These are phyloP conservation scores for Aspidoscelis tigris DNA, from an alignment of 2,113 vertebrate species.

Conservation along the genomic window DNA sequence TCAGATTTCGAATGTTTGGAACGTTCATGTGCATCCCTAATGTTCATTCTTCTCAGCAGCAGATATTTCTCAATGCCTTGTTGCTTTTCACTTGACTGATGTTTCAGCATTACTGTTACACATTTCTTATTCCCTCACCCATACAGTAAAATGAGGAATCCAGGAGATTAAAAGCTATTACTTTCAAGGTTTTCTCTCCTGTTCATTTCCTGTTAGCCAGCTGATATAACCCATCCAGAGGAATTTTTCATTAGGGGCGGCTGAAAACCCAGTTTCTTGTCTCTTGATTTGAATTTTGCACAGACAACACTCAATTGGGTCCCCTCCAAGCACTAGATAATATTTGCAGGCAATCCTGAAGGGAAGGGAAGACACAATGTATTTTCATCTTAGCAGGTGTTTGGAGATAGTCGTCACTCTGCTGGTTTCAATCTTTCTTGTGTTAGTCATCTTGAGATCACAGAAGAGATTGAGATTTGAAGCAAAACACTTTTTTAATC, in stretches of 20 bases:
- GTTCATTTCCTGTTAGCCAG: slow-evolving; percentile 66
- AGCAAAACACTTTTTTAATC: slow-evolving; percentile 67
- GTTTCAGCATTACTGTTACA: slow-evolving; percentile 15
- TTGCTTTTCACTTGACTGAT: slow-evolving; percentile 25
- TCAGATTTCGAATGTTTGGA: too few relatives aligned
- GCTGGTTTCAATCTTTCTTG: slow-evolving; percentile 58
- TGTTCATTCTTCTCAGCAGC: not conserved
- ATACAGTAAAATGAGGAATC: slow-evolving; percentile 39
- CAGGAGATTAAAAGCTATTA: slow-evolving; percentile 63
- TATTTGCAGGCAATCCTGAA: slow-evolving; percentile 35
- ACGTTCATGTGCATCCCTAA: not conserved
- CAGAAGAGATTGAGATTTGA: slow-evolving; percentile 70
- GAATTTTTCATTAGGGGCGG: slow-evolving; percentile 63
- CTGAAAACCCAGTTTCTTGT: slow-evolving; percentile 50
- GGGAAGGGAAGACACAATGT: slow-evolving; percentile 33
- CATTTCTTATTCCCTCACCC: slow-evolving; percentile 39
- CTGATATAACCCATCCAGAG: slow-evolving; percentile 61
- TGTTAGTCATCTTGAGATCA: slow-evolving; percentile 64
- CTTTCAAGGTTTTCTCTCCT: slow-evolving; percentile 60
- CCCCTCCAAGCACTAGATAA: slow-evolving; percentile 29
- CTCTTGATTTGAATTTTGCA: slow-evolving; percentile 61
- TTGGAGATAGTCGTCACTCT: slow-evolving; percentile 60
- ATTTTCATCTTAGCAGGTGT: slow-evolving; percentile 64
- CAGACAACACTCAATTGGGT: slow-evolving; percentile 44
- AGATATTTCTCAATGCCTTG: slow-evolving; percentile 1